Evolutionary conservation across 2,888 invertebrate genomes (phyloP).

Genomic region (Orthosia gothica): DNA sequence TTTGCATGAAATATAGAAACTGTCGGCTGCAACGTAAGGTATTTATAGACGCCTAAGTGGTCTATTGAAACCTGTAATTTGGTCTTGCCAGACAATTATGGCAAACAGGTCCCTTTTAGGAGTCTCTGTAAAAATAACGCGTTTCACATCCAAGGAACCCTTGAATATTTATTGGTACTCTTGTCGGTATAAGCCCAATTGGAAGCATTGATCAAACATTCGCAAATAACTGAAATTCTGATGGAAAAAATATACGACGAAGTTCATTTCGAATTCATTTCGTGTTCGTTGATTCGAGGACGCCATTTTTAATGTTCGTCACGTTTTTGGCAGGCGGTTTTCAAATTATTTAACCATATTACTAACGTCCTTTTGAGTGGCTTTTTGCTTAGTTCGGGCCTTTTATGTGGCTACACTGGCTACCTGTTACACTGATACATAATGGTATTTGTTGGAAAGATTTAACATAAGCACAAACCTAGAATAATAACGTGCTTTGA

Average conservation of each 20-base stretch:
- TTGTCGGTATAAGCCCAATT: constrained; percentile 25
- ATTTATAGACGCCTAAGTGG: constrained; percentile 1
- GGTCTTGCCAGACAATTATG: background rate
- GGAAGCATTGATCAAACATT: constrained; percentile 47
- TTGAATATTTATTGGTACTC: constrained; percentile 40
- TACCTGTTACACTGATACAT: constrained; percentile 39
- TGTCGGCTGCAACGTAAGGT: constrained; percentile 3
- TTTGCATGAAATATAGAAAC: constrained; percentile 43
- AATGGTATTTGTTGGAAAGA: constrained; percentile 32
- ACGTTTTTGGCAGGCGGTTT: constrained; percentile 69
- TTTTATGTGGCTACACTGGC: constrained; percentile 39
- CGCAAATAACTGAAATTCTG: constrained; percentile 40
- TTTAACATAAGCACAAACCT: background rate
- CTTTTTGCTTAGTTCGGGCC: constrained; percentile 30
- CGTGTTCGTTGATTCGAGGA: constrained; percentile 66
- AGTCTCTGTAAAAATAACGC: constrained; percentile 16
- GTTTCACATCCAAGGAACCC: constrained; percentile 8
- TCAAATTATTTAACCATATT: constrained; percentile 70
- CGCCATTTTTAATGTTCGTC: constrained; percentile 70
- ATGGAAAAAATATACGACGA: constrained; percentile 30
- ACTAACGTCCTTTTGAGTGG: constrained; percentile 33
- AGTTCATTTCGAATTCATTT: constrained; percentile 73
- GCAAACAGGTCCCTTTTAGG: background rate
- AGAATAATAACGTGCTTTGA: constrained; percentile 27
- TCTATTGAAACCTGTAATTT: background rate